Evolutionary conservation across 2,888 invertebrate genomes (phyloP).

Genomic region (Drosophila vallismaia): DNA sequence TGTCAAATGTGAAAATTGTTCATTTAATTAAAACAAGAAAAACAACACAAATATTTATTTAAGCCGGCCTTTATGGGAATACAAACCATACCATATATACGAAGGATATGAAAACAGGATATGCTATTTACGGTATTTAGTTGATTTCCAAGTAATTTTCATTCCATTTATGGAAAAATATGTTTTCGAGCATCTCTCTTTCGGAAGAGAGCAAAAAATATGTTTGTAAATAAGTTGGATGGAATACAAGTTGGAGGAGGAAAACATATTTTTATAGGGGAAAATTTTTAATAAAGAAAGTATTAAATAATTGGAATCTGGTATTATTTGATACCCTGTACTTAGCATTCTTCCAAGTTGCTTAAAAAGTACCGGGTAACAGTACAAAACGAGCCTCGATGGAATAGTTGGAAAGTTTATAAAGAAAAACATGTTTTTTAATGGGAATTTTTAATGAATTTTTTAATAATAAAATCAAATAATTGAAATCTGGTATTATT

Average conservation of each 20-base stretch:
- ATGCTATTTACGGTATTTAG: neutral
- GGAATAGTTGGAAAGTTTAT: too few species aligned
- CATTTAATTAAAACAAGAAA: conserved; percentile 57
- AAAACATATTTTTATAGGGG: neutral
- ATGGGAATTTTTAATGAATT: neutral
- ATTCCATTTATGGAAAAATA: neutral
- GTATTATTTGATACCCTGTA: neutral
- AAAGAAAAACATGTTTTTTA: neutral
- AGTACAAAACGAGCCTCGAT: neutral
- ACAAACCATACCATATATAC: too few species aligned
- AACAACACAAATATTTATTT: conserved; percentile 4
- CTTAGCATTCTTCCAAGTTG: too few species aligned
- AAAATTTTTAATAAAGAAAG: neutral
- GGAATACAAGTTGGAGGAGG: neutral
- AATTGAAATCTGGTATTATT: neutral
- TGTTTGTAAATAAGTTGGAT: neutral
- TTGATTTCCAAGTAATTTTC: neutral
- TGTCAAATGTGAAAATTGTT: conserved; percentile 41
- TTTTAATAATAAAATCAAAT: neutral
- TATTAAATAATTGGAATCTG: neutral
- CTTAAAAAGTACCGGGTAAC: neutral
- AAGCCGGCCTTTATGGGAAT: neutral
- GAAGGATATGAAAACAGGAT: too few species aligned
- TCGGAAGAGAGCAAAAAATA: neutral
- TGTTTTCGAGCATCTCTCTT: neutral